Evolutionary conservation across 2,888 invertebrate genomes (phyloP).

Genomic region (Busseola fusca): DNA sequence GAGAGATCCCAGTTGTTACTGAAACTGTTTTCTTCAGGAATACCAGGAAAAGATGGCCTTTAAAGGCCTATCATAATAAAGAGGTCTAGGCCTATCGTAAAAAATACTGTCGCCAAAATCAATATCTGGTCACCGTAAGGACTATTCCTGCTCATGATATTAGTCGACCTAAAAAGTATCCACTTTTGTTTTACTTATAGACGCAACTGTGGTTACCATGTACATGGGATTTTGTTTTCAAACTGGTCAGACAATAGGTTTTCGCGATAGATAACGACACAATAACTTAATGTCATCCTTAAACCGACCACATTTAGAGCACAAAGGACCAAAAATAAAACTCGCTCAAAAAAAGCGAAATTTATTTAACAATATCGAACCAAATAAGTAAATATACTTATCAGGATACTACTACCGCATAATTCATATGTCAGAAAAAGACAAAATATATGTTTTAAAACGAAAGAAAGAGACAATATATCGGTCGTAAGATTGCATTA

Average conservation of each 20-base stretch:
- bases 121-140: too few species aligned
- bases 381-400: conserved; percentile 52
- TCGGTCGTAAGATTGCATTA: conserved; percentile 67
- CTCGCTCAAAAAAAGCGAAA: conserved; percentile 19
- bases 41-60: not conserved
- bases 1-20: not conserved
- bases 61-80: not conserved
- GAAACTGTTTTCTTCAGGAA: not conserved
- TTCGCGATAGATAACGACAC: not conserved
- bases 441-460: conserved; percentile 19
- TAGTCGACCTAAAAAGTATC: too few species aligned
- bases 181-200: too few species aligned
- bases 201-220: too few species aligned
- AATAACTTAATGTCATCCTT: not conserved
- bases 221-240: too few species aligned
- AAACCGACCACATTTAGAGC: not conserved
- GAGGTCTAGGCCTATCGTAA: too few species aligned
- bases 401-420: conserved; percentile 31
- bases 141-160: too few species aligned
- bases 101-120: too few species aligned
- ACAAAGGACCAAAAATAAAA: conserved; percentile 23
- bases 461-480: conserved; percentile 45
- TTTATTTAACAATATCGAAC: conserved; percentile 39
- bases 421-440: conserved; percentile 42
- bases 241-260: too few species aligned